Percentiles rank a stretch among this genome's conserved stretches.
phyloP scores from a whole-genome alignment of 2,888 invertebrate genomes.

The Pandemis heparana region DNA sequence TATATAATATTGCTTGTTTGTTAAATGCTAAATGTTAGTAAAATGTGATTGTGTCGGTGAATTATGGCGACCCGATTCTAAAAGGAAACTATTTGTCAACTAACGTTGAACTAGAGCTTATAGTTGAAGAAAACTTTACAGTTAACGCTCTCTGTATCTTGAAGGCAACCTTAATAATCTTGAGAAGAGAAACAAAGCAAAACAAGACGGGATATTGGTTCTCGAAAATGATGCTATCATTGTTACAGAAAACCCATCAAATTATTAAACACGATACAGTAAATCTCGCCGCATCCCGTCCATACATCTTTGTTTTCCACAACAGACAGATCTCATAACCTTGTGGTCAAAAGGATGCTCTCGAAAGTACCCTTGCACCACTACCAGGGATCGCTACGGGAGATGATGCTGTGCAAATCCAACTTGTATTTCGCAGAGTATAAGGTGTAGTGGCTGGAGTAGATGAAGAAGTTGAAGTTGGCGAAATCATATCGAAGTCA shows the following conservation, averaged over 20 bases:
- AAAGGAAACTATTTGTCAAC: neutral
- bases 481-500: constrained; percentile 77
- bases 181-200: constrained; percentile 7
- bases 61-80: constrained; percentile 21
- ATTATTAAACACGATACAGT: constrained; percentile 63
- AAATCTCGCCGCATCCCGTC: constrained; percentile 72
- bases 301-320: constrained; percentile 80
- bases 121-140: neutral
- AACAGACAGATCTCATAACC: constrained; percentile 75
- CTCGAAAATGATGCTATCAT: constrained; percentile 22
- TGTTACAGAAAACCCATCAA: constrained; percentile 46
- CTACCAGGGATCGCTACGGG: constrained; percentile 44
- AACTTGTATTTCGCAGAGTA: constrained; percentile 45
- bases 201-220: neutral
- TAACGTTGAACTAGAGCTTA: neutral
- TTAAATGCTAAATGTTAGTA: constrained; percentile 35
- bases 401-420: constrained; percentile 41
- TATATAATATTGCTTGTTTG: constrained; percentile 27
- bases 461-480: constrained; percentile 48
- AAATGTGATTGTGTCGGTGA: constrained; percentile 21
- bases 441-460: constrained; percentile 34
- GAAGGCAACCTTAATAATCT: too few relatives aligned
- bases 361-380: constrained; percentile 58
- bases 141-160: too few relatives aligned
- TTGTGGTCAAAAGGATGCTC: constrained; percentile 74